phyloP scores from a whole-genome alignment of 2,113 vertebrate genomes.

The western clawed frog (Xenopus tropicalis) region UCB_Xtro_10.0 CM004446.2:57328501-57329000 shows the following conservation, averaged over 20 bases:
- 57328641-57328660: slow-evolving; percentile 1
- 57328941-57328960: slow-evolving; percentile 41
- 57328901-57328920: slow-evolving; percentile 43
- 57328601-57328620: slow-evolving; percentile 37
- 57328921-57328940: slow-evolving; percentile 41
- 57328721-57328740: slow-evolving; percentile 17
- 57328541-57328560: slow-evolving; percentile 39
- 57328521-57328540: slow-evolving; percentile 45
- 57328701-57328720: slow-evolving; percentile 17
- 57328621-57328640: slow-evolving; percentile 39
- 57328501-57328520: slow-evolving; percentile 13
- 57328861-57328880: slow-evolving; percentile 41
- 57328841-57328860: slow-evolving; percentile 38
- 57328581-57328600: slow-evolving; percentile 41
- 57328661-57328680: slow-evolving; percentile 43
- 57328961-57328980: slow-evolving; percentile 38
- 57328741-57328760: slow-evolving; percentile 7
- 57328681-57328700: slow-evolving; percentile 27
- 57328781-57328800: not conserved
- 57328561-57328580: slow-evolving; percentile 20
- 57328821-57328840: slow-evolving; percentile 17
- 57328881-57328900: slow-evolving; percentile 41
- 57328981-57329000: slow-evolving; percentile 30
- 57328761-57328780: slow-evolving; percentile 7
- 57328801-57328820: not conserved